Conservation (phyloP, 2,888 invertebrate genomes). For the Hypselothyrea guttata region DNA sequence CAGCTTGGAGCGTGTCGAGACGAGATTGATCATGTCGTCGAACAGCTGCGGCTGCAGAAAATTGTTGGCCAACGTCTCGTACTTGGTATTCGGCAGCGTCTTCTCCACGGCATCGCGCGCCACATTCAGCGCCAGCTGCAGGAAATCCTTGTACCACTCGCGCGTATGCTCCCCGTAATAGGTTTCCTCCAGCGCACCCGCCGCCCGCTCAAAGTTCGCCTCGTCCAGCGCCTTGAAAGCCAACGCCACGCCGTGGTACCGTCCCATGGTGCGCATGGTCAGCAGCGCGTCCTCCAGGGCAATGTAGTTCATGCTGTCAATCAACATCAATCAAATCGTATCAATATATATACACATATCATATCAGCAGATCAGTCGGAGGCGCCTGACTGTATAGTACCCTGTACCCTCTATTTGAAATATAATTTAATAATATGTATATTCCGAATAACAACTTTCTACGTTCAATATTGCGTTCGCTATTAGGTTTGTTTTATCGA, state of each 20-base stretch:
- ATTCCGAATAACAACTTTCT: too few species aligned
- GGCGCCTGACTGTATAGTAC: too few species aligned
- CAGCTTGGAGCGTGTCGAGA: slow-evolving; percentile 78
- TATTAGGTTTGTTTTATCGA: too few species aligned
- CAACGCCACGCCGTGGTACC: slow-evolving; percentile 85
- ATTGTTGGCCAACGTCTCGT: slow-evolving; percentile 84
- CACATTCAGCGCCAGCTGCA: slow-evolving; percentile 83
- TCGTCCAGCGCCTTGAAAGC: slow-evolving; percentile 85
- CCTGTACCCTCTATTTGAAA: too few species aligned
- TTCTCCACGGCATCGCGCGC: slow-evolving; percentile 86
- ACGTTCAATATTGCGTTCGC: too few species aligned
- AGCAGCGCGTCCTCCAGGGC: slow-evolving; percentile 83
- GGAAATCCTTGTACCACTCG: slow-evolving; percentile 85
- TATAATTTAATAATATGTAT: too few species aligned
- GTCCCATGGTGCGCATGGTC: slow-evolving; percentile 84
- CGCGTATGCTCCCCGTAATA: slow-evolving; percentile 84
- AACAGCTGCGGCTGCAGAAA: slow-evolving; percentile 84
- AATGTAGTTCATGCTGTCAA: slow-evolving; percentile 61
- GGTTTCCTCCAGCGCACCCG: slow-evolving; percentile 83
- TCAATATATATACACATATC: too few species aligned
- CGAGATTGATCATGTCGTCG: slow-evolving; percentile 82
- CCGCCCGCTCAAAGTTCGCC: slow-evolving; percentile 82
- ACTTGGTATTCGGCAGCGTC: slow-evolving; percentile 85
- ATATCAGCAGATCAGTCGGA: too few species aligned
- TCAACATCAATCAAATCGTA: too few species aligned